These are phyloP conservation scores for Ephialtes manifestator DNA, from an alignment of 2,888 invertebrate species.

Conservation along the genomic window DNA sequence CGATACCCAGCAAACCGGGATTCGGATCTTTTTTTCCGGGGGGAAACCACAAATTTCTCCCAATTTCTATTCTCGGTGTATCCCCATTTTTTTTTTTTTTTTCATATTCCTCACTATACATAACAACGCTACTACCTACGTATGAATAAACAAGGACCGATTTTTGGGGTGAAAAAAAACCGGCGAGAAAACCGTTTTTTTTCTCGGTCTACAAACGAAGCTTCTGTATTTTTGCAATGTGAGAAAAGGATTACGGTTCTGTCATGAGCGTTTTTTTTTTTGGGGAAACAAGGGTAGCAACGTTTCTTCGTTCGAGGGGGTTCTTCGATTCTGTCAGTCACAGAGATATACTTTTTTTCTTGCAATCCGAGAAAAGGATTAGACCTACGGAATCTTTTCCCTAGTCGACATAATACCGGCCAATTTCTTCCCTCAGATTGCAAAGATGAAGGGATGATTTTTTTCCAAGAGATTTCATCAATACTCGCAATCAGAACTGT, in stretches of 20 bases:
- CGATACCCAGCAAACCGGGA: conserved; percentile 76
- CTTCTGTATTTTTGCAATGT: conserved; percentile 66
- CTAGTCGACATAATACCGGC: conserved; percentile 56
- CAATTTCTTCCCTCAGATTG: conserved; percentile 57
- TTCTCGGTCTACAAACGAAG: conserved; percentile 29
- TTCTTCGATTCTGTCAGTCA: conserved; percentile 52
- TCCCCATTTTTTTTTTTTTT: conserved; percentile 50
- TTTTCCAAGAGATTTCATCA: conserved; percentile 4
- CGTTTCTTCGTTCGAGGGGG: conserved; percentile 61
- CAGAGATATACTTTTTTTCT: conserved; percentile 70
- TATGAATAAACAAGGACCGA: conserved; percentile 70
- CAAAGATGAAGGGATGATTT: conserved; percentile 28
- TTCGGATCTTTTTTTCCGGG: conserved; percentile 54
- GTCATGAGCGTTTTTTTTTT: conserved; percentile 22
- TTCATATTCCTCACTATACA: conserved; percentile 41
- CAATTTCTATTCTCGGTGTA: conserved; percentile 66
- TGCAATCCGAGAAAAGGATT: conserved; percentile 84
- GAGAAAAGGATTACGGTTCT: conserved; percentile 74
- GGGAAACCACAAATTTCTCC: conserved; percentile 50
- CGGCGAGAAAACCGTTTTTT: conserved; percentile 49
- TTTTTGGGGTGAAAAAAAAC: conserved; percentile 55
- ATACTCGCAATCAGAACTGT: conserved; percentile 3
- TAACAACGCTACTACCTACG: conserved; percentile 34
- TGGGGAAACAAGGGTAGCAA: conserved; percentile 68
- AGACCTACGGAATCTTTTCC: conserved; percentile 67